Base-by-base conservation (phyloP, 2,113 vertebrate species). In the Aldabrachelys gigantea region DNA sequence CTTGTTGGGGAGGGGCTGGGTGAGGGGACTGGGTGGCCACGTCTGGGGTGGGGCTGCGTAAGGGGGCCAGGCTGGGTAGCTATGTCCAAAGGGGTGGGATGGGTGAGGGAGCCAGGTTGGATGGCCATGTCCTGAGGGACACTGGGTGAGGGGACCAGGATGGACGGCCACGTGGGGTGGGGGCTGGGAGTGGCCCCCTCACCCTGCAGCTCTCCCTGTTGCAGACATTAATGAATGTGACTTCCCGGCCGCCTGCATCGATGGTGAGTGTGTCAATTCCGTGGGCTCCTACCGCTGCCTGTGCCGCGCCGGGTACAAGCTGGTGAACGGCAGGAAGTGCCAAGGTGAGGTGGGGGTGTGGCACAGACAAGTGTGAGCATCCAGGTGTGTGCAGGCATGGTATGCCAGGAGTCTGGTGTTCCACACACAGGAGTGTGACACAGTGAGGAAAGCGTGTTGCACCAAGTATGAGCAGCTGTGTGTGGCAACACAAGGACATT, bases 141-240 rank as follows among this genome's bases (percentile, higher is more conserved):
- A 8, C 16, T 35, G 17, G 65, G 65, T 3, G n/a, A 10, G 56
- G 13, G 62, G 35, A 6, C 16, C 31, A n/a, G 31, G 62, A 14
- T 69, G 62, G 62, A 22, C 13, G 6, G 14, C n/a, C 21, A 6
- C 22, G 7, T 29, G n/a, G 14, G 13, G 13, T 41, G 11, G 12
- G 11, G n/a, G 14, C 29, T 83, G 22, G 41, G 56, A 41, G 11
- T 19, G 21, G 24, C 81, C 8, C 31, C 19, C 79, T 27, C 27
- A 44, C 52, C 49, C 38, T 8, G 8, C 24, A 8, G 25, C n/a
- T 53, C 81, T 31, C 38, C 49, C 21, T 72, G 65, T 14, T 82
- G 10, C 97, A 99, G 99, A 99, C 95, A 99, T 99, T 50, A 98
- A 99, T 7, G 99, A 99, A 96, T 99, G 99, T 89, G 98, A 99